Percentiles rank a stretch among this genome's conserved stretches.
Conservation (phyloP, 2,797 vertebrate species). For the Sternarchorhynchus goeldii region DNA sequence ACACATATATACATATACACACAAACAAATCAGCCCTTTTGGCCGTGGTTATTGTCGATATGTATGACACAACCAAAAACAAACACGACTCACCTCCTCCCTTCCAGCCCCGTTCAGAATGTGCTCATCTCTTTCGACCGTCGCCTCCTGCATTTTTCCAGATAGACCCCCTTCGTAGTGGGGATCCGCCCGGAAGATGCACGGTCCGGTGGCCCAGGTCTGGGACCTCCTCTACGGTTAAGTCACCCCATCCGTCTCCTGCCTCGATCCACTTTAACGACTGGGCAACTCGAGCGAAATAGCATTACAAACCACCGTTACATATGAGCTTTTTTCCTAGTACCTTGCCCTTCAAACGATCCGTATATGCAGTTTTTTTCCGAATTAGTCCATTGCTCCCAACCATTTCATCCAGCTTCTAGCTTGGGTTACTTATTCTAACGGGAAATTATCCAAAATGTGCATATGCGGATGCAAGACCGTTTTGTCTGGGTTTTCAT, state of each 20-base stretch:
- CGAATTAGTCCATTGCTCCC: conserved; percentile 8
- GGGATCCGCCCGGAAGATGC: conserved; percentile 67
- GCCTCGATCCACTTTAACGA: conserved; percentile 71
- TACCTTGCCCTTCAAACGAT: conserved; percentile 25
- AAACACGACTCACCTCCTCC: conserved; percentile 73
- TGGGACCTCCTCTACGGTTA: conserved; percentile 75
- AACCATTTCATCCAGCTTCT: conserved; percentile 27
- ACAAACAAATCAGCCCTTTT: too few relatives aligned
- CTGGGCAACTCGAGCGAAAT: conserved; percentile 72
- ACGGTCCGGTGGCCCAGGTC: conserved; percentile 65
- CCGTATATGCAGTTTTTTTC: conserved; percentile 12
- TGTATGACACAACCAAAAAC: not conserved
- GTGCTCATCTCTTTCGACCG: conserved; percentile 77
- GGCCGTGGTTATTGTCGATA: not conserved
- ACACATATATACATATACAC: too few relatives aligned
- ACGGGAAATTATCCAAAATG: not conserved
- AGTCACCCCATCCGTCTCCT: conserved; percentile 80
- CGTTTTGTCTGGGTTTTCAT: conserved; percentile 36
- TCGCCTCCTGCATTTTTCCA: conserved; percentile 78
- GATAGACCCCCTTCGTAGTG: conserved; percentile 57
- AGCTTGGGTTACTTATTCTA: conserved; percentile 7
- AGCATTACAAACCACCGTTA: conserved; percentile 64
- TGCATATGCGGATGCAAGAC: conserved; percentile 24
- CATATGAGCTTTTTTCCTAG: conserved; percentile 15
- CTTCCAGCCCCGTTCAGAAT: conserved; percentile 76